Base-by-base conservation (phyloP, 2,113 vertebrate genomes). In the Sorex fumeus region DNA sequence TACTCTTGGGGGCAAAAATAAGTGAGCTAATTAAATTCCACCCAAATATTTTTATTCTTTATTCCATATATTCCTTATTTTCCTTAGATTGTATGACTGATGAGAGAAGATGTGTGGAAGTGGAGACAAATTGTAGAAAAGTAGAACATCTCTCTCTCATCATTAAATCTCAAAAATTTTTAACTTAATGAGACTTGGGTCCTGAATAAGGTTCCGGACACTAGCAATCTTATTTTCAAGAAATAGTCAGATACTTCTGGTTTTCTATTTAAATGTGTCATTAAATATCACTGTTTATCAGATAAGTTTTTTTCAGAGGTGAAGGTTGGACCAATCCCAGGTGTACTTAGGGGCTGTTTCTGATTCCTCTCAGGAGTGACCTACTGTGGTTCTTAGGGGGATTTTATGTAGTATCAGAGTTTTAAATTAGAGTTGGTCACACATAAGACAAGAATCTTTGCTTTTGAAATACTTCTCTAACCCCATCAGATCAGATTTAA, bases 211-310 rank as follows among this genome's bases (percentile, higher is more conserved):
- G 81, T 69, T 81, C 36, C 60, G 50, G 53, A 84, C 25, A 60
- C 74, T 81, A 74, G 36, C 43, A 45, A 36, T 0, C 4, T 86
- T 84, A 8, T 23, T 84, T 23, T 89, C 76, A 90, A 89, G 43
- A 82, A 45, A 28, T 32, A 78, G 7, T 7, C 7, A 0, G 21
- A 40, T 19, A 53, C 66, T 88, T 3, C 57, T 94, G 85, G 69
- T 53, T 94, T 86, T 80, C n/a, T 83, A 76, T 74, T 95, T 91
- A 90, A 86, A 47, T 80, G 32, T 89, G 11, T 66, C 40, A 80
- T 72, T 72, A 84, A 91, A 96, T 57, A 4, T 0, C 6, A 25
- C 53, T 8, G 8, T 84, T 79, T 36, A 64, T 25, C 40, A 27
- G 30, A 5, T 19, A 13, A 67, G 28, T 67, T 69, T 69, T 62